Conservation (phyloP, 2,113 vertebrate species). For the Felis chaus region DNA sequence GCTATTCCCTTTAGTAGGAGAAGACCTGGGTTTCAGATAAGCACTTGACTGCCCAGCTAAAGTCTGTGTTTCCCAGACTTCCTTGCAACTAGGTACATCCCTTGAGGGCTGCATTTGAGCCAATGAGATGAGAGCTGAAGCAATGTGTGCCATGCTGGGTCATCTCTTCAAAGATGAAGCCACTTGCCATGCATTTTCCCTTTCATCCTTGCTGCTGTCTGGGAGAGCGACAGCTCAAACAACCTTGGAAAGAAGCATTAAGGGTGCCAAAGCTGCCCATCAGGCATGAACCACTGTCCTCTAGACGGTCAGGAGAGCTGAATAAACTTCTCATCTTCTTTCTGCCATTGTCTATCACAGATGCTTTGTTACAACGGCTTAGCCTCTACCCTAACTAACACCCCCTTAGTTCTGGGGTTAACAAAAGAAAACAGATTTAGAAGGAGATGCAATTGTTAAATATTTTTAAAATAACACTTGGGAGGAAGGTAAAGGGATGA, state of each 20-base stretch:
- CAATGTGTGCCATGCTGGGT: not conserved
- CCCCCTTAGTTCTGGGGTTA: not conserved
- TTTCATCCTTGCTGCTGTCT: not conserved
- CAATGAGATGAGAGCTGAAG: not conserved
- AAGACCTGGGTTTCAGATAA: not conserved
- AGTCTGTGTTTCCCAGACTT: not conserved
- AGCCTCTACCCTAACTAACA: not conserved
- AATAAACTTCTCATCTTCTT: not conserved
- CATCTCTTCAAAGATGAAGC: not conserved
- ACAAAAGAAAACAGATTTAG: slow-evolving; percentile 15
- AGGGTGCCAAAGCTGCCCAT: not conserved
- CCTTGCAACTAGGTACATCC: not conserved
- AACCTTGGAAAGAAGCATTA: not conserved
- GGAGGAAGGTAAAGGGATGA: not conserved
- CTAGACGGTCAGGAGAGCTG: not conserved
- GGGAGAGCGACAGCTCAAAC: not conserved
- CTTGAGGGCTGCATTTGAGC: not conserved
- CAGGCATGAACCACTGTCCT: not conserved
- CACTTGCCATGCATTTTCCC: not conserved
- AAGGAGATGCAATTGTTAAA: not conserved
- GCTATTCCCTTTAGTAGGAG: not conserved
- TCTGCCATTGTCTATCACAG: not conserved
- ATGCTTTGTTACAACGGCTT: not conserved
- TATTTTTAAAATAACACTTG: slow-evolving; percentile 5
- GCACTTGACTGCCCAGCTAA: not conserved